Percentiles rank a stretch among this genome's conserved stretches.
Evolutionary conservation across 2,113 vertebrate genomes (phyloP).

Genomic region (Pelobates fuscus): DNA sequence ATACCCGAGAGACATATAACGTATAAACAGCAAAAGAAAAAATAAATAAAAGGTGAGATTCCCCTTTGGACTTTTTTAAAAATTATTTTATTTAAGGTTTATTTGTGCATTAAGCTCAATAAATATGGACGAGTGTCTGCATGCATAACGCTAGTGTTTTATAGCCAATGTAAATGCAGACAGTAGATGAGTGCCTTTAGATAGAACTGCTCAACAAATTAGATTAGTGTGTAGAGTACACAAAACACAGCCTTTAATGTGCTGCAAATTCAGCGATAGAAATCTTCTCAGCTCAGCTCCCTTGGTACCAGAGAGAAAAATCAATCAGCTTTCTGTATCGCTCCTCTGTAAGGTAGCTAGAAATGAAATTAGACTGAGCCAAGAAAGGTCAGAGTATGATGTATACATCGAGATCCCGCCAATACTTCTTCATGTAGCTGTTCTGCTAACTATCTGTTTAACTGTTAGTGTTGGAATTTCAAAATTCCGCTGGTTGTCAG

Average conservation of each 20-base stretch:
- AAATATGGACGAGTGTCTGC: not conserved
- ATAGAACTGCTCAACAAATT: slow-evolving; percentile 19
- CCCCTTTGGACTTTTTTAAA: not conserved
- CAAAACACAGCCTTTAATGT: slow-evolving; percentile 38
- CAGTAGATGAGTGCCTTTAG: not conserved
- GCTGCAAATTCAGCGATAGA: slow-evolving; percentile 34
- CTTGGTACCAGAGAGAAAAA: slow-evolving; percentile 36
- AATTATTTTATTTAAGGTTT: not conserved
- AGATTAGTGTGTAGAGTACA: slow-evolving; percentile 29
- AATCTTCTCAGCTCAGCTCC: slow-evolving; percentile 29
- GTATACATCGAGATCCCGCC: slow-evolving; percentile 13
- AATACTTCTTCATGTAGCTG: not conserved
- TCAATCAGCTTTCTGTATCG: slow-evolving; percentile 40
- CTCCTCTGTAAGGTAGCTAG: slow-evolving; percentile 17
- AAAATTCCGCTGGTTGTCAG: too few relatives aligned
- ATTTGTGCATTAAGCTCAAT: slow-evolving; percentile 26
- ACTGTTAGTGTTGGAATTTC: not conserved
- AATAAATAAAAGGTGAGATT: not conserved
- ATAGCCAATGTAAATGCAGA: slow-evolving; percentile 6
- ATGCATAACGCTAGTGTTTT: slow-evolving; percentile 9
- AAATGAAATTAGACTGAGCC: slow-evolving; percentile 22
- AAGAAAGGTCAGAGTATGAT: slow-evolving; percentile 38
- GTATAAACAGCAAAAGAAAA: not conserved
- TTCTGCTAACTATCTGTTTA: slow-evolving; percentile 17
- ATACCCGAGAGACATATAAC: not conserved